phyloP scores from a whole-genome alignment of 2,113 vertebrate genomes.

The Irena cyanogastra region DNA sequence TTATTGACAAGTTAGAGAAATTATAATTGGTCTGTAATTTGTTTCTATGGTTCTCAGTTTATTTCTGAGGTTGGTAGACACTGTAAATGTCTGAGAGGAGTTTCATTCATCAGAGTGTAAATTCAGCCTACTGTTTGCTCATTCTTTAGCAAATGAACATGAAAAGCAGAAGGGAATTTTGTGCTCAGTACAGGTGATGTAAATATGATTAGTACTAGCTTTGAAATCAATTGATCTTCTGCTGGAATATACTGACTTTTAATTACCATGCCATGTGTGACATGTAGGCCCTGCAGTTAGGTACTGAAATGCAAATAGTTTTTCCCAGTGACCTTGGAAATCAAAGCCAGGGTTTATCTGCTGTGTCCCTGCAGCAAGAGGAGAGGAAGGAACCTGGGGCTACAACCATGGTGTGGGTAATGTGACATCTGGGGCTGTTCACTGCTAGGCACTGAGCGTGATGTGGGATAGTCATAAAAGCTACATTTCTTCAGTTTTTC shows the following conservation, averaged over 20 bases:
- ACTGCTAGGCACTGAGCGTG: fast-evolving
- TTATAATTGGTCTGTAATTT: neutral
- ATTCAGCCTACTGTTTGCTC: neutral
- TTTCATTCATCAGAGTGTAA: neutral
- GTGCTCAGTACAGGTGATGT: neutral
- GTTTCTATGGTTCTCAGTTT: neutral
- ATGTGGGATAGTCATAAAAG: neutral
- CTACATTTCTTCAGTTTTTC: neutral
- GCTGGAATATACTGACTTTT: neutral
- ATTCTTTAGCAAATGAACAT: neutral
- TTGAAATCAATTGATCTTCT: neutral
- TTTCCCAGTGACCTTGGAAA: neutral
- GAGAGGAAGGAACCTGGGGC: neutral
- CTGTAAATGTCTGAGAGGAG: neutral
- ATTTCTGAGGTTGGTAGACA: neutral
- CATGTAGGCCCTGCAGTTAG: neutral
- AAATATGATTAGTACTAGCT: neutral
- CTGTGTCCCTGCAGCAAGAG: neutral
- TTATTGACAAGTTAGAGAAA: neutral
- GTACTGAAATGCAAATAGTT: neutral
- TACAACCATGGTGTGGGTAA: no score
- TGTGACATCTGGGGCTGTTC: neutral
- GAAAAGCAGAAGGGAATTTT: neutral
- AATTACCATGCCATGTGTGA: neutral
- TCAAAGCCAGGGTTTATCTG: neutral